phyloP scores from a whole-genome alignment of 1,140 invertebrate species.

The Aleiodes sp. region DNA sequence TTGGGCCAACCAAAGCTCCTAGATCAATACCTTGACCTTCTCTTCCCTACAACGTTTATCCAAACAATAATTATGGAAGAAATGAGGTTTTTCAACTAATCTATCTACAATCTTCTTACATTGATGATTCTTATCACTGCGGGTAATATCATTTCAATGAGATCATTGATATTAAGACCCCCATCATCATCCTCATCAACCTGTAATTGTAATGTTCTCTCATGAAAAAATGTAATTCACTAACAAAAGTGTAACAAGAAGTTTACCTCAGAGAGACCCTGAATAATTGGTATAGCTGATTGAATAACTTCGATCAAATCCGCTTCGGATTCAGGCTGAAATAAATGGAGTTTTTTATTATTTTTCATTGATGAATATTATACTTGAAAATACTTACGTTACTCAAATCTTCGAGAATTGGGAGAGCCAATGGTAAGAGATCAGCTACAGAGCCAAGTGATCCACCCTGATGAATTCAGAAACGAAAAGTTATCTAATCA shows the following conservation, averaged over 20 bases:
- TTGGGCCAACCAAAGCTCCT: constrained; percentile 51
- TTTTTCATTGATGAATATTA: not conserved
- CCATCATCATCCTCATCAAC: constrained; percentile 46
- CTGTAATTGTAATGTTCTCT: constrained; percentile 46
- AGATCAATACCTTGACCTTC: constrained; percentile 55
- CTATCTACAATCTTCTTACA: constrained; percentile 42
- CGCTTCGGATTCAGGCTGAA: constrained; percentile 57
- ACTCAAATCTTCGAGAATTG: constrained; percentile 60
- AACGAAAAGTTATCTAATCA: no score
- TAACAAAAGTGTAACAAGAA: no score
- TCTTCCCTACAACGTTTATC: constrained; percentile 44
- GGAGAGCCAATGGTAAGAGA: constrained; percentile 52
- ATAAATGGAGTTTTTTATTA: constrained; percentile 18
- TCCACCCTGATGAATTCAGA: constrained; percentile 36
- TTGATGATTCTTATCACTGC: constrained; percentile 48
- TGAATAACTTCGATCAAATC: constrained; percentile 52
- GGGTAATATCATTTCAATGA: constrained; percentile 51
- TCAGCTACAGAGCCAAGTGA: constrained; percentile 52
- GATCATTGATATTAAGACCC: constrained; percentile 44
- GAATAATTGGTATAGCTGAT: constrained; percentile 52
- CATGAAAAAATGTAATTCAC: constrained; percentile 10
- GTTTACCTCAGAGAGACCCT: constrained; percentile 56
- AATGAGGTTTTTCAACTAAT: not conserved
- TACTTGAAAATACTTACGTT: constrained; percentile 49
- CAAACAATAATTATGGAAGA: not conserved